Percentiles rank a stretch among this genome's conserved stretches.
phyloP scores from a whole-genome alignment of 2,888 invertebrate species.

The Tridacna crocea region DNA sequence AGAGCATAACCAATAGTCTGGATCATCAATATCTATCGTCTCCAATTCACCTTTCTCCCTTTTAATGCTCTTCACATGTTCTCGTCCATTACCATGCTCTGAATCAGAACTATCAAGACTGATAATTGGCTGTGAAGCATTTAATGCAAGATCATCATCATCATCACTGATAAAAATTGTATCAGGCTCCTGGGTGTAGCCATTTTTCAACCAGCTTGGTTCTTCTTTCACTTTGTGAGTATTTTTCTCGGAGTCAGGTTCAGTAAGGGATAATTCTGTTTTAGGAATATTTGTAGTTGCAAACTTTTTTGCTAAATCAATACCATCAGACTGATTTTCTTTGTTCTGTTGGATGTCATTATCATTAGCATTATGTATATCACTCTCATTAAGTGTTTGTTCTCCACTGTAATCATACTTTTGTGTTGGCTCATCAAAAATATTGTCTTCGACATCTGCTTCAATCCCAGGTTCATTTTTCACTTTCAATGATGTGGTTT shows the following conservation, averaged over 20 bases:
- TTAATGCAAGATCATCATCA: constrained; percentile 49
- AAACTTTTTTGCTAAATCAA: constrained; percentile 17
- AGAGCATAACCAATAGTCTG: constrained; percentile 6
- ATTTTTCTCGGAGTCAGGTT: neutral
- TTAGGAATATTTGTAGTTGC: neutral
- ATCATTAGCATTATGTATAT: neutral
- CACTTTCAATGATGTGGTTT: neutral
- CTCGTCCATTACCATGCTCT: constrained; percentile 29
- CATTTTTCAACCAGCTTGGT: constrained; percentile 47
- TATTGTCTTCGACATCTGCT: constrained; percentile 51
- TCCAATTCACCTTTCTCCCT: neutral
- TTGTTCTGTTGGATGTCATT: neutral
- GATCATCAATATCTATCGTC: constrained; percentile 5
- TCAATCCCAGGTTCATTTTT: constrained; percentile 42
- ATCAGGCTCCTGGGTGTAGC: constrained; percentile 60
- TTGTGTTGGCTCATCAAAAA: constrained; percentile 7
- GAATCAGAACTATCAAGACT: constrained; percentile 16
- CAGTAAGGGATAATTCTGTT: neutral
- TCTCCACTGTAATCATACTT: neutral
- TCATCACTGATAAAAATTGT: constrained; percentile 55
- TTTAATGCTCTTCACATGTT: constrained; percentile 9
- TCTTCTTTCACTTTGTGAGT: constrained; percentile 38
- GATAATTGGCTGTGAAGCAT: constrained; percentile 43
- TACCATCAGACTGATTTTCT: constrained; percentile 7
- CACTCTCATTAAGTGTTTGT: no score